Percentiles rank a stretch among this genome's conserved stretches.
These are phyloP conservation scores for Neosilurus mollespiculum DNA, from an alignment of 2,797 vertebrate species.

Conservation along the genomic window DNA sequence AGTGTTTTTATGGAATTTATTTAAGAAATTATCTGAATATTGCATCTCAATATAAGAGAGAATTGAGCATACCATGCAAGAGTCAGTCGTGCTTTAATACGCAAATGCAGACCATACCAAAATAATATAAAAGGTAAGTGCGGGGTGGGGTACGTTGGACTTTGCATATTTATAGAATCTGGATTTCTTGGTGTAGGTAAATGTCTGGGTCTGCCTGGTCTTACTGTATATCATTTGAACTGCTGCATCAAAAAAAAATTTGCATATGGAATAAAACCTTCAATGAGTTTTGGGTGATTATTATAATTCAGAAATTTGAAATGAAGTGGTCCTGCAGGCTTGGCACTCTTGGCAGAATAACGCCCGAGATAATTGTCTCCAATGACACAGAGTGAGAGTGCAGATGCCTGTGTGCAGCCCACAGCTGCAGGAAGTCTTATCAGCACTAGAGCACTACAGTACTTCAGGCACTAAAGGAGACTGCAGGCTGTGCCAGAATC, in stretches of 20 bases:
- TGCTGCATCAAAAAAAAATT: not conserved
- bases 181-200: not conserved
- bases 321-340: conserved; percentile 22
- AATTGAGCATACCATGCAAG: no score
- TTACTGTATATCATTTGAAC: not conserved
- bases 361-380: conserved; percentile 32
- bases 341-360: conserved; percentile 9
- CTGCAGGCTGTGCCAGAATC: conserved; percentile 45
- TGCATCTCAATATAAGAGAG: not conserved
- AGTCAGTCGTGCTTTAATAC: not conserved
- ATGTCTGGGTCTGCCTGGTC: not conserved
- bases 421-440: conserved; percentile 50
- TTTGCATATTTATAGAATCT: not conserved
- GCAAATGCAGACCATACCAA: not conserved
- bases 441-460: conserved; percentile 46
- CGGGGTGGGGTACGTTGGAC: not conserved
- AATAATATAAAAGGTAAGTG: not conserved
- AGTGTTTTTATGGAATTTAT: not conserved
- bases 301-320: not conserved
- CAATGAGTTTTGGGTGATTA: not conserved
- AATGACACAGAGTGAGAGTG: conserved; percentile 11
- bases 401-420: conserved; percentile 11
- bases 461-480: conserved; percentile 51
- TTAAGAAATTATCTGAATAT: not conserved
- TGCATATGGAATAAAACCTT: not conserved